Evolutionary conservation across 2,888 invertebrate species (phyloP), one percentile per base, ranked within the genome.

Genomic region (Lepetodrilus schrolli): DNA sequence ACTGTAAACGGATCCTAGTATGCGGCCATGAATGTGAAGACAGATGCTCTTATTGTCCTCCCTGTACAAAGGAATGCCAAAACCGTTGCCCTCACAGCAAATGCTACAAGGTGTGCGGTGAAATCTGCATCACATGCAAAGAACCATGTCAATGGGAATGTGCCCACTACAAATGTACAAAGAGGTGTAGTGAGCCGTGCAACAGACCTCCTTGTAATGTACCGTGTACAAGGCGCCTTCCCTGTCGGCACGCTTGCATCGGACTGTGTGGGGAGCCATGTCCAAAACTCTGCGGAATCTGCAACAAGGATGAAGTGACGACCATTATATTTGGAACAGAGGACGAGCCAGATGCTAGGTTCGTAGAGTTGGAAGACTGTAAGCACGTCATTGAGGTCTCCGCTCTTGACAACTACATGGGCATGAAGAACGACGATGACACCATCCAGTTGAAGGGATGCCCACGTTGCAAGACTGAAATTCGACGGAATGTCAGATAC

Each of bases 201-300:
- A 83, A 85, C 76, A 74, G 37, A 4, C 83, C 90, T 2, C 68
- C 81, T 43, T 95, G 94, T 70, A 72, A 83, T 23, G 84, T 88
- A 5, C 76, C 76, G 0, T 79, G 79, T 26, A 43, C n/a, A 7
- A 73, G 72, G 17, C 37, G 23, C 17, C 68, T 76, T 83, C 36
- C 17, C 1, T 85, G 85, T 76, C 73, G 77, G 4, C 86, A 85
- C 72, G 26, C 8, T 5, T 86, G 94, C 90, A 92, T 93, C 85
- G 94, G 94, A 13, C 92, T 94, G 70, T 95, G 95, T 90, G 94
- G 94, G n/a, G 94, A 95, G 88, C 94, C 91, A 5, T 94, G 94
- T 88, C 94, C 94, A 20, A 88, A 88, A 36, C 83, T 93, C 69
- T 95, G 95, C 90, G 89, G 91, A 30, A 65, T 86, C 20, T 95